Base-by-base conservation (phyloP, 1,140 invertebrate species). In the Leguminivora glycinivorella region DNA sequence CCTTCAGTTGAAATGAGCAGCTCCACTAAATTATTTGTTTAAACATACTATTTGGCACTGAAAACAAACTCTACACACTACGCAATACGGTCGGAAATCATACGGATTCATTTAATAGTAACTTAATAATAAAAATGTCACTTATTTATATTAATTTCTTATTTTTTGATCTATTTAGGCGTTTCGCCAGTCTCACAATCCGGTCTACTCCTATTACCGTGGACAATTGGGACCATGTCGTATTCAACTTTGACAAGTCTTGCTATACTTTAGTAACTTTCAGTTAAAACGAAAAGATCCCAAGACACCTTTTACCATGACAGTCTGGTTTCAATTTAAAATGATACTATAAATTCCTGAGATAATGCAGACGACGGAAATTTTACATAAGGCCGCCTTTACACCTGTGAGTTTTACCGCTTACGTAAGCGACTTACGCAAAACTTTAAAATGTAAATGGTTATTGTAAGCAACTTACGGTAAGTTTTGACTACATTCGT, bases 31-130 rank as follows among this genome's bases (percentile, higher is more conserved):
- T 69, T 69, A 26, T 60, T 4, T 31, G 25, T 67, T 69, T 73
- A 69, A 74, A 70, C 43, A 75, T 75, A 75, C 63, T 70, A 70
- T 78, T 78, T 78, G 77, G 77, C 77, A 78, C 77, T 76, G 72
- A 73, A 70, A 76, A 72, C 73, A 72, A 71, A 72, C 70, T 19
- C 47, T 40, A 56, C 29, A 56, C 19, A 68, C 25, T 38, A 72
- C 40, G 47, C 68, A 72, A 56, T 69, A 47, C 24, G 52, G 19
- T 60, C 58, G 52, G 68, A 22, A 43, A 56, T 29, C 38, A 63
- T 29, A 9, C 4, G 43, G 47, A 52, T 52, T 52, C 19, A 22
- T 52, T 52, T 52, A 52, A 22, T 52, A 52, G 47, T 52, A 63
- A 63, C 58, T 63, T 29, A 63, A 63, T 29, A 31, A 29, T 29